Conservation (phyloP, 37 sponge, comb jelly and placozoan genomes). For the Dysidea cf. avara region DNA sequence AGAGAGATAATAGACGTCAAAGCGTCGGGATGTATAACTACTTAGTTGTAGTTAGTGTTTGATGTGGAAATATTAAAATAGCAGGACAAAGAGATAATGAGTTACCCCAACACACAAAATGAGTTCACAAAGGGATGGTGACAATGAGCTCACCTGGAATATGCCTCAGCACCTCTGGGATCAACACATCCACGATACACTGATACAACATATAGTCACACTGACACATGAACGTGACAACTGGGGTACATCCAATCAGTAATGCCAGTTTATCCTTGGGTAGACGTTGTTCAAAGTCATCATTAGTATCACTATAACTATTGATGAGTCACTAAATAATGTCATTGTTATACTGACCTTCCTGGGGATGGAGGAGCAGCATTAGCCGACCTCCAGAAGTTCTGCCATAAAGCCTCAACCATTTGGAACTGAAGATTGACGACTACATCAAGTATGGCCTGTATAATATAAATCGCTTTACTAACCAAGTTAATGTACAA, state of each 20-base stretch:
- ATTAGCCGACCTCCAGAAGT: constrained; percentile 94
- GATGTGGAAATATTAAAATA: not conserved
- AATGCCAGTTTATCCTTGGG: constrained; percentile 61
- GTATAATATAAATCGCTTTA: not conserved
- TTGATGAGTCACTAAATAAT: no score
- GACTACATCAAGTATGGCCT: constrained; percentile 92
- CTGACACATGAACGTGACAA: constrained; percentile 65
- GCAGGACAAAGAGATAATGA: not conserved
- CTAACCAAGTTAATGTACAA: not conserved
- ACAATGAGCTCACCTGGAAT: constrained; percentile 81
- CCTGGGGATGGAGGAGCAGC: no score
- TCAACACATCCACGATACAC: constrained; percentile 86
- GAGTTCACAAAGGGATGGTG: not conserved
- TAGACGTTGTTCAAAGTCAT: constrained; percentile 59
- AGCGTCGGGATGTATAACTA: not conserved
- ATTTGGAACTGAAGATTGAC: constrained; percentile 90
- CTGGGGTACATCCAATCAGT: constrained; percentile 53
- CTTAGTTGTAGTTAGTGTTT: not conserved
- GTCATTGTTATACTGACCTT: no score
- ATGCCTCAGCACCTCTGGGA: constrained; percentile 90
- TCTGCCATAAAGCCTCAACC: constrained; percentile 90
- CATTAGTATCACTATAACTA: no score
- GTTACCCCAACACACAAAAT: not conserved
- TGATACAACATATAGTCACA: constrained; percentile 97
- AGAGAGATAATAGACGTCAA: not conserved